These are phyloP conservation scores for Coleophora flavipennella DNA, from an alignment of 2,888 invertebrate genomes.

Conservation along the genomic window DNA sequence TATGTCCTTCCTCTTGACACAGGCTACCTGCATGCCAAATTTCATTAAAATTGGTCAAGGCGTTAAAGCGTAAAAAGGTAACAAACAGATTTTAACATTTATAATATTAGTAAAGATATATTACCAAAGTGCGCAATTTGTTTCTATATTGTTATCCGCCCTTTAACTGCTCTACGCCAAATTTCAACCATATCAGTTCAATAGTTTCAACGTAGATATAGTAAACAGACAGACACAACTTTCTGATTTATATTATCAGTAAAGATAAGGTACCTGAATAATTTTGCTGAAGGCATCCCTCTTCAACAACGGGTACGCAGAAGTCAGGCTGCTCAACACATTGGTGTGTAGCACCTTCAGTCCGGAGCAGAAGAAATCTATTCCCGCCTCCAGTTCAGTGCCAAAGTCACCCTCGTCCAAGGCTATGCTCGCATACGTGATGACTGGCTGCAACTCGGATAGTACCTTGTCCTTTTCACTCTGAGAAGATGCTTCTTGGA, in stretches of 20 bases:
- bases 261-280: constrained; percentile 69
- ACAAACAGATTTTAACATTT: no score
- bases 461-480: constrained; percentile 74
- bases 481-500: constrained; percentile 73
- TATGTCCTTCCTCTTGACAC: no score
- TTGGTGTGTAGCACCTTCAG: constrained; percentile 77
- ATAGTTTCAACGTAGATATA: neutral
- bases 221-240: neutral
- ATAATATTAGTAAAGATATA: no score
- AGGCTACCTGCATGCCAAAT: no score
- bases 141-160: no score
- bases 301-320: constrained; percentile 83
- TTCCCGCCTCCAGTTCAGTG: constrained; percentile 90
- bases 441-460: constrained; percentile 83
- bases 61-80: no score
- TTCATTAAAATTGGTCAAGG: no score
- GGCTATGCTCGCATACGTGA: constrained; percentile 89
- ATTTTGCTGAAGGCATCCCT: constrained; percentile 83
- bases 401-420: constrained; percentile 97
- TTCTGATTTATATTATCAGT: no score
- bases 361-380: constrained; percentile 87
- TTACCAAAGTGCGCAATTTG: no score
- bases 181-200: no score
- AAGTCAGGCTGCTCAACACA: constrained; percentile 76
- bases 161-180: no score